Percentiles rank a stretch among this genome's conserved stretches.
These are phyloP conservation scores for Bujurquina vittata DNA, from an alignment of 2,113 vertebrate species.

Conservation along the genomic window DNA sequence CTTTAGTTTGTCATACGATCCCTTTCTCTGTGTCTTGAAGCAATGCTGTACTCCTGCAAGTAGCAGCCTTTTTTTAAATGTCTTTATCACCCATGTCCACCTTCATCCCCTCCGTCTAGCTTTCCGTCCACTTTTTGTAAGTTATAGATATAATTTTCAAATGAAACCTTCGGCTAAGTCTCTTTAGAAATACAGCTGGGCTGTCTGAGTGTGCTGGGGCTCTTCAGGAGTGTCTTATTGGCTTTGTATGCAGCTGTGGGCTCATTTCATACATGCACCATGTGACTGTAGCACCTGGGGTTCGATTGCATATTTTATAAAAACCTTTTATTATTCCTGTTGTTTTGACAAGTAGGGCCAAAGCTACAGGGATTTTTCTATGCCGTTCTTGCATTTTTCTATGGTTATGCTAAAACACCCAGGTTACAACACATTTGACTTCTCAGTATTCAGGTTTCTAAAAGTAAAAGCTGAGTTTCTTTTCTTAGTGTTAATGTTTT, in stretches of 20 bases:
- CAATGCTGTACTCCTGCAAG: background rate
- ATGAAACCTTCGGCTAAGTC: background rate
- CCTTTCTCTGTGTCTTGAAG: background rate
- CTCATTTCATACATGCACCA: background rate
- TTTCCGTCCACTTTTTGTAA: background rate
- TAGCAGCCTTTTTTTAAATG: background rate
- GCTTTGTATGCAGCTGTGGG: background rate
- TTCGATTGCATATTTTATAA: background rate
- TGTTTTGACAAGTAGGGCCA: background rate
- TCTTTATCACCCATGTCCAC: background rate
- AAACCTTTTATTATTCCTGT: rapidly evolving
- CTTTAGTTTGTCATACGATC: background rate
- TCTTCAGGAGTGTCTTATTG: background rate
- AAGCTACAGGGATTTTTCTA: too few relatives aligned
- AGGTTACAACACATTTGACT: background rate
- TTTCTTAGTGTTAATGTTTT: background rate
- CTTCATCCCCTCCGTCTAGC: background rate
- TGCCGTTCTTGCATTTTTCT: background rate
- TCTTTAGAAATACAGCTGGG: background rate
- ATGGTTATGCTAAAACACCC: background rate
- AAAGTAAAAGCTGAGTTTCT: background rate
- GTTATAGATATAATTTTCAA: background rate
- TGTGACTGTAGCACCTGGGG: background rate
- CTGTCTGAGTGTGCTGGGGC: background rate
- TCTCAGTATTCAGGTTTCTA: background rate